Conservation (phyloP, 1,140 invertebrate genomes). For the Drosophila ironensis region DNA sequence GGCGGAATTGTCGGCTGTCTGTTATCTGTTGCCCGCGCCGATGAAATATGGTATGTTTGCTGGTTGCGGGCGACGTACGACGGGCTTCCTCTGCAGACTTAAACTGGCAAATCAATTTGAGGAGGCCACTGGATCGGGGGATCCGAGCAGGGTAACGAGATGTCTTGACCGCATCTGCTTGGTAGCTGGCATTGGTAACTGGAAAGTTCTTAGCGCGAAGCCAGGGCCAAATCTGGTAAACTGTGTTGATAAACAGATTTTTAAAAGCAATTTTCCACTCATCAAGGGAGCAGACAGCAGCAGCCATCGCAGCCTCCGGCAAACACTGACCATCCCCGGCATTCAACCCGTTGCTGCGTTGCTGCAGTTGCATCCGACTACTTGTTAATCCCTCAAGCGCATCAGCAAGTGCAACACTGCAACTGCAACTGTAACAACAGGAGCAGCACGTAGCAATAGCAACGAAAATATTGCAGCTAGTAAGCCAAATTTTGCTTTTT, state of each 20-base stretch:
- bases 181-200: conserved; percentile 1
- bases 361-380: conserved; percentile 1
- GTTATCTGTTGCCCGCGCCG: conserved; percentile 3
- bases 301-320: neutral
- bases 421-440: conserved; percentile 34
- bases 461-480: conserved; percentile 53
- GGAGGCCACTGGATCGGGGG: too few relatives aligned
- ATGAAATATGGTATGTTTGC: neutral
- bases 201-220: conserved; percentile 22
- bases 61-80: too few relatives aligned
- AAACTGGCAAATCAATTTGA: too few relatives aligned
- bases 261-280: conserved; percentile 50
- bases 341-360: neutral
- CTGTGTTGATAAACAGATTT: conserved; percentile 34
- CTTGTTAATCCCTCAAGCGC: conserved; percentile 66
- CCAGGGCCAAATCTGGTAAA: conserved; percentile 13
- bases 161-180: neutral
- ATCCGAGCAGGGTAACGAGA: too few relatives aligned
- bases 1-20: conserved; percentile 10
- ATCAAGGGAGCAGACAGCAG: conserved; percentile 14
- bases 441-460: conserved; percentile 14
- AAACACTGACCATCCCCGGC: neutral
- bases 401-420: conserved; percentile 46
- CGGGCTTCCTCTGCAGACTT: too few relatives aligned
- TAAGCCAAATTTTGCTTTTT: conserved; percentile 57